phyloP scores from a whole-genome alignment of 2,113 vertebrate genomes.

The Felis catus region F.catus_Fca126_mat1.0 CM031428.1:15844001-15844500 shows the following conservation, averaged over 20 bases:
- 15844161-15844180: conserved; percentile 87
- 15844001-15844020: conserved; percentile 93
- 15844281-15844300: conserved; percentile 37
- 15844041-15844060: conserved; percentile 87
- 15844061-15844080: conserved; percentile 85
- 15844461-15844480: not conserved
- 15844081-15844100: conserved; percentile 86
- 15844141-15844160: conserved; percentile 88
- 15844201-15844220: conserved; percentile 91
- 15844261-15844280: not conserved
- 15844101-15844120: conserved; percentile 92
- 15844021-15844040: conserved; percentile 84
- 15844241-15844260: conserved; percentile 84
- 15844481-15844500: not conserved
- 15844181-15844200: conserved; percentile 93
- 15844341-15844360: not conserved
- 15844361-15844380: not conserved
- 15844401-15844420: not conserved
- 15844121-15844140: conserved; percentile 88
- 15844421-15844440: not conserved
- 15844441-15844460: not conserved
- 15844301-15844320: not conserved
- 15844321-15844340: not conserved
- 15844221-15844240: conserved; percentile 85
- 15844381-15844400: not conserved